These are phyloP conservation scores for Poecilobothrus nobilitatus DNA, from an alignment of 2,888 invertebrate genomes.

Conservation along the genomic window DNA sequence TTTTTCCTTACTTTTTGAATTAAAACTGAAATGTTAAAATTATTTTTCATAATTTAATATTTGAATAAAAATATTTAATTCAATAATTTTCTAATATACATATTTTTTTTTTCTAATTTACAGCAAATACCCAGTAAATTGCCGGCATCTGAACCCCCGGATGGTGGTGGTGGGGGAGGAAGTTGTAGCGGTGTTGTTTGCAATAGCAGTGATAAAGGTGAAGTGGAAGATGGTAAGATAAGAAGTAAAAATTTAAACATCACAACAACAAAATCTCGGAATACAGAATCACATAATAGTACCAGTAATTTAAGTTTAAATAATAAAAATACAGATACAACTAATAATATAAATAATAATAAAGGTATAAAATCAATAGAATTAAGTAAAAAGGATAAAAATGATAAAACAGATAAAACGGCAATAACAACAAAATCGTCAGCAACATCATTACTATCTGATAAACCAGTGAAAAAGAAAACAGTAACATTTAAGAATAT, in stretches of 20 bases:
- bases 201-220: neutral
- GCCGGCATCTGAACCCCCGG: constrained; percentile 22
- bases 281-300: constrained; percentile 9
- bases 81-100: no score
- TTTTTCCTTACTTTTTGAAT: no score
- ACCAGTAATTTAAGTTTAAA: neutral
- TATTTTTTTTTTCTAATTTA: neutral
- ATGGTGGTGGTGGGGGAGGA: constrained; percentile 18
- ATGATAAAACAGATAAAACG: neutral
- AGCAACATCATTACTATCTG: neutral
- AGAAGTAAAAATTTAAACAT: neutral
- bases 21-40: no score
- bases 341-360: neutral
- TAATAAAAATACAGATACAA: neutral
- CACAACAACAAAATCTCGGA: constrained; percentile 16
- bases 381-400: constrained; percentile 8
- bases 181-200: neutral
- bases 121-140: constrained; percentile 17
- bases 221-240: neutral
- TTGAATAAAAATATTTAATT: no score
- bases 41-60: no score
- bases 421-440: neutral
- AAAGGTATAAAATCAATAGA: neutral
- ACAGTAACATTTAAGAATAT: constrained; percentile 57
- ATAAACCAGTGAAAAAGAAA: constrained; percentile 45